Evolutionary conservation across 2,113 vertebrate species (phyloP).

Genomic region (Centrocercus urophasianus): DNA sequence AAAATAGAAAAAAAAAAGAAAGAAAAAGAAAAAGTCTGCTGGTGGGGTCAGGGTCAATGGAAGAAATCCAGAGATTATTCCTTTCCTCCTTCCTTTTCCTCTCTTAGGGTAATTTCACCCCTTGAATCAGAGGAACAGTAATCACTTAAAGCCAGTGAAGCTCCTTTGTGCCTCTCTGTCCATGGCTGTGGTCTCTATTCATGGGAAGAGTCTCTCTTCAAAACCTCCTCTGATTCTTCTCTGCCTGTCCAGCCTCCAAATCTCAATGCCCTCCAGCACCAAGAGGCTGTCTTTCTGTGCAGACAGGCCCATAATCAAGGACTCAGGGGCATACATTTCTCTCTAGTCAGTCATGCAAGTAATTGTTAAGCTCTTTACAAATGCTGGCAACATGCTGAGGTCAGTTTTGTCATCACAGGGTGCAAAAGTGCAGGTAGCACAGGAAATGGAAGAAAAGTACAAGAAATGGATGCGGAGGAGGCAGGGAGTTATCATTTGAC

Average conservation of each 20-base stretch:
- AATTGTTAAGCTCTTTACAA: not conserved
- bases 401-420: not conserved
- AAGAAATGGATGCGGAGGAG: not conserved
- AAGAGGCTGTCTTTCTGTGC: not conserved
- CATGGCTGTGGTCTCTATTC: not conserved
- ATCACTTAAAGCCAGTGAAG: not conserved
- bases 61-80: not conserved
- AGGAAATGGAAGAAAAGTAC: not conserved
- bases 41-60: not conserved
- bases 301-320: not conserved
- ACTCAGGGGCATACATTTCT: not conserved
- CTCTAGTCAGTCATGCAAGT: not conserved
- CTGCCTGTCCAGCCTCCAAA: not conserved
- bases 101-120: not conserved
- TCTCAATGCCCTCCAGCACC: not conserved
- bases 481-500: not conserved
- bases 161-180: not conserved
- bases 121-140: not conserved
- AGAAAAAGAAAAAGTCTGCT: not conserved
- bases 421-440: not conserved
- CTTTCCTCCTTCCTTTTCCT: not conserved
- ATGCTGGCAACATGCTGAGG: not conserved
- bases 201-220: not conserved
- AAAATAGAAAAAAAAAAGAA: not conserved
- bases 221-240: not conserved